Conservation (phyloP, 2,113 vertebrate genomes). For the Charina bottae region DNA sequence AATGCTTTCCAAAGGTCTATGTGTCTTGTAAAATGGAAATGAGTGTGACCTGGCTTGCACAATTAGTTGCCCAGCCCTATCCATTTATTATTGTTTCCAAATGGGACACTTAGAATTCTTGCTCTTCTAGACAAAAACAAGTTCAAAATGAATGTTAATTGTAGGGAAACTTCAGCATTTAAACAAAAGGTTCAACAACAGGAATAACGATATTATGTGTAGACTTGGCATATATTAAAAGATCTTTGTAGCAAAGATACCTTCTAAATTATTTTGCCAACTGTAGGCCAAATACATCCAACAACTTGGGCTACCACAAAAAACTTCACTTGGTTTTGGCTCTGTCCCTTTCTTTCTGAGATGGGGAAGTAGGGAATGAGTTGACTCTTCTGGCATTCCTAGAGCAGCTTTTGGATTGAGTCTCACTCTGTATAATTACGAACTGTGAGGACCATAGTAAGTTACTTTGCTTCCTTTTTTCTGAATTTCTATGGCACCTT, state of each 20-base stretch:
- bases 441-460: background rate
- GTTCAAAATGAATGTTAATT: constrained; percentile 59
- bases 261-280: background rate
- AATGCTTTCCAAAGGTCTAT: constrained; percentile 60
- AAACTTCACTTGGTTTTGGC: background rate
- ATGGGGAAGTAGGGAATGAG: background rate
- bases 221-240: rapidly evolving
- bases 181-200: rapidly evolving
- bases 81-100: constrained; percentile 71
- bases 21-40: constrained; percentile 67
- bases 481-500: background rate
- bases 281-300: background rate
- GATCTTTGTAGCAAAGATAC: background rate
- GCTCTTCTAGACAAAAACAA: constrained; percentile 55
- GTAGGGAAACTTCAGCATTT: constrained; percentile 40
- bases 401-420: background rate
- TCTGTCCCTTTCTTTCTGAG: background rate
- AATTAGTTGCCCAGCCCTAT: constrained; percentile 65
- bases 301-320: background rate
- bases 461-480: background rate
- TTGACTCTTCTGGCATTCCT: background rate
- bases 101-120: constrained; percentile 57
- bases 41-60: constrained; percentile 63
- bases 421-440: background rate
- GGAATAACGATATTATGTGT: background rate